A percentile compares a stretch with the other conserved stretches of the same genome.
phyloP scores from a whole-genome alignment of 2,797 vertebrate genomes.

The Loriculus beryllinus region DNA sequence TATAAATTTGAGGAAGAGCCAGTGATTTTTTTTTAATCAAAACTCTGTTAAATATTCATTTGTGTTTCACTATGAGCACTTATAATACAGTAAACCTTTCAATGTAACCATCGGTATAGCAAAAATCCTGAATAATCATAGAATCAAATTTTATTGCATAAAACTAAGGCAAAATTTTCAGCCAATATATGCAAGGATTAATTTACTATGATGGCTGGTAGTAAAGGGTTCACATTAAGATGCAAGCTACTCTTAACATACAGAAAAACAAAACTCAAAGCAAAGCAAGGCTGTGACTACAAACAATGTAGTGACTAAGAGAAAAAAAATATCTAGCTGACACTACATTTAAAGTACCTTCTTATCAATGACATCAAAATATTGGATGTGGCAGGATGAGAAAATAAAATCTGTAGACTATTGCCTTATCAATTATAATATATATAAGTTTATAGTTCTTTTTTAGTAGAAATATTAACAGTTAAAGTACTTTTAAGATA shows the following conservation, averaged over 20 bases:
- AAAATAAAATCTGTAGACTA: neutral
- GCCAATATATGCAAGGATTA: neutral
- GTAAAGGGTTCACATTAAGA: neutral
- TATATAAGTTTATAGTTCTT: neutral
- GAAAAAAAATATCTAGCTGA: neutral
- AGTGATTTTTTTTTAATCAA: constrained; percentile 49
- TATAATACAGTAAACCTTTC: constrained; percentile 19
- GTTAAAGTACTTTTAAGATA: neutral
- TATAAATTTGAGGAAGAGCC: constrained; percentile 30
- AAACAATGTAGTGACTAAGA: neutral
- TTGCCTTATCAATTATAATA: neutral
- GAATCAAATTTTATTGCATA: neutral
- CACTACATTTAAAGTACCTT: neutral
- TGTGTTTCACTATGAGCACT: constrained; percentile 7
- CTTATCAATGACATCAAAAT: neutral
- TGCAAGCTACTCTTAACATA: neutral
- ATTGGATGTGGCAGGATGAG: fast-evolving
- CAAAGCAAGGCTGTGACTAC: neutral
- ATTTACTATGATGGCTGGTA: neutral
- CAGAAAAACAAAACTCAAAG: neutral
- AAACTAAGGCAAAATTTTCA: neutral
- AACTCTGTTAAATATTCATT: constrained; percentile 59
- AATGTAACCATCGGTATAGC: neutral
- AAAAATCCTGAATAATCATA: neutral
- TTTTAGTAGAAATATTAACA: neutral